Conservation (phyloP, 1,140 invertebrate species). For the Heterodera carotae region DNA sequence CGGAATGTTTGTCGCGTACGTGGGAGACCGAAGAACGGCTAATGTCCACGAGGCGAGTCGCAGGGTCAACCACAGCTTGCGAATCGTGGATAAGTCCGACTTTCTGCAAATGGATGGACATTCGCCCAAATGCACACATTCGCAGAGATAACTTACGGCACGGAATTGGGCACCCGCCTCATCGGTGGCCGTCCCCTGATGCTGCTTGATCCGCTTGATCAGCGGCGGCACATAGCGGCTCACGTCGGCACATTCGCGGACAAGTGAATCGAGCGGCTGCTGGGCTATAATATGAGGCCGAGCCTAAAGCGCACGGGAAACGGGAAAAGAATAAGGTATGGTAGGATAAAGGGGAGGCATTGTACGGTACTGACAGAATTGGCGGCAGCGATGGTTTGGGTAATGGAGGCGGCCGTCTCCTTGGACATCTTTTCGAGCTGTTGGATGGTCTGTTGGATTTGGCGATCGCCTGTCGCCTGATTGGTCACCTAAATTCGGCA, state of each 20-base stretch:
- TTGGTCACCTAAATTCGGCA: conserved; percentile 76
- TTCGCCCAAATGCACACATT: background rate
- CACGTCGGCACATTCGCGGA: conserved; percentile 76
- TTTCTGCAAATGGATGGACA: conserved; percentile 47
- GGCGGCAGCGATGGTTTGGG: conserved; percentile 77
- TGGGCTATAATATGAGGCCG: conserved; percentile 32
- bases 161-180: conserved; percentile 68
- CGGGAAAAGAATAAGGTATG: background rate
- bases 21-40: conserved; percentile 82
- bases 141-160: conserved; percentile 21
- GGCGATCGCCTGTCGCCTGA: conserved; percentile 76
- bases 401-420: conserved; percentile 81
- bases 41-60: conserved; percentile 73
- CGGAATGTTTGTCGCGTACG: conserved; percentile 76
- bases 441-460: conserved; percentile 78
- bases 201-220: conserved; percentile 66
- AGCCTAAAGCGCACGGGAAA: background rate
- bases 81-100: conserved; percentile 60
- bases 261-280: conserved; percentile 74
- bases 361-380: conserved; percentile 35
- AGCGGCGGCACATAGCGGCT: conserved; percentile 76
- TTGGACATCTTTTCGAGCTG: conserved; percentile 79
- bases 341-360: too few species aligned
- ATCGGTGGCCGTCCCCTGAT: conserved; percentile 76
- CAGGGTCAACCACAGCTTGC: conserved; percentile 68